Percentiles rank a stretch among this genome's conserved stretches.
Conservation (phyloP, 2,888 invertebrate genomes). For the Limenitis camilla region DNA sequence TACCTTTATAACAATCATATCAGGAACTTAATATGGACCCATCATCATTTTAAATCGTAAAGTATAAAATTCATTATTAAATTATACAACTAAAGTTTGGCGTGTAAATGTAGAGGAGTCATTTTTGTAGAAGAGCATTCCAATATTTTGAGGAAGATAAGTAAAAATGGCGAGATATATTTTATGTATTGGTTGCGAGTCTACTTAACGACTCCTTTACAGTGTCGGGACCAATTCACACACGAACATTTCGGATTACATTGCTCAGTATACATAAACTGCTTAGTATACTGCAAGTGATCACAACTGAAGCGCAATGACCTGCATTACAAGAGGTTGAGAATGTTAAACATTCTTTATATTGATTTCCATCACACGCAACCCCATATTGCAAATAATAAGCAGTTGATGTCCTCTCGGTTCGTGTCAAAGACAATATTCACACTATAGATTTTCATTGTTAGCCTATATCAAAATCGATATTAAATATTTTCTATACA, state of each 20-base stretch:
- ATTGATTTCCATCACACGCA: not conserved
- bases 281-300: slow-evolving; percentile 13
- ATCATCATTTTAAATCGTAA: not conserved
- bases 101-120: slow-evolving; percentile 22
- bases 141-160: not conserved
- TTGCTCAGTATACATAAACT: slow-evolving; percentile 32
- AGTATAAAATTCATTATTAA: not conserved
- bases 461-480: slow-evolving; percentile 1
- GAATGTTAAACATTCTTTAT: not conserved
- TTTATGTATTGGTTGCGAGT: slow-evolving; percentile 4
- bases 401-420: slow-evolving; percentile 6
- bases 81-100: slow-evolving; percentile 6
- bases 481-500: not conserved
- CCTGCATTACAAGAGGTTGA: not conserved
- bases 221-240: slow-evolving; percentile 64
- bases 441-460: slow-evolving; percentile 4
- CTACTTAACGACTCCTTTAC: slow-evolving; percentile 41
- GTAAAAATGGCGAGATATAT: not conserved
- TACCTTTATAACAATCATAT: not conserved
- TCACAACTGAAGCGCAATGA: not conserved
- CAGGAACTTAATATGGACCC: not conserved
- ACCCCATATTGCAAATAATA: not conserved
- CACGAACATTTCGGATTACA: slow-evolving; percentile 26
- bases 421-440: slow-evolving; percentile 11
- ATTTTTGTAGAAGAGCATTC: not conserved